A percentile compares a stretch with the other conserved stretches of the same genome.
phyloP scores from a whole-genome alignment of 2,113 vertebrate genomes.

The Cepphus grylle region DNA sequence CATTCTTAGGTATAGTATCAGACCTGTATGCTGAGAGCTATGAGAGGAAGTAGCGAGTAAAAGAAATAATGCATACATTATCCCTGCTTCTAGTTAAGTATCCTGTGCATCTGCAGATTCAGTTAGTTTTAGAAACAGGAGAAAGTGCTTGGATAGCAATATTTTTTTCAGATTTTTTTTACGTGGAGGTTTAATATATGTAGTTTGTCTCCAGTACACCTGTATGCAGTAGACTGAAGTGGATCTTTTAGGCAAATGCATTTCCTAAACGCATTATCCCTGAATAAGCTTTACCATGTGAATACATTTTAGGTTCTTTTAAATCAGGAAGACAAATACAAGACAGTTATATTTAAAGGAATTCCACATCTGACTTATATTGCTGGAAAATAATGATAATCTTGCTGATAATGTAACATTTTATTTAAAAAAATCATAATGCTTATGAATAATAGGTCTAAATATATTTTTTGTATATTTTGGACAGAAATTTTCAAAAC shows the following conservation, averaged over 20 bases:
- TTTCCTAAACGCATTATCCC: neutral
- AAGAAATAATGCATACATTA: constrained; percentile 47
- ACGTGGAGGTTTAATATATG: constrained; percentile 19
- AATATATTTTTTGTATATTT: neutral
- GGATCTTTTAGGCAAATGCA: neutral
- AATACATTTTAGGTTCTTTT: neutral
- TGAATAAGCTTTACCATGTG: neutral
- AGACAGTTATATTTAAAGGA: neutral
- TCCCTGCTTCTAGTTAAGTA: constrained; percentile 30
- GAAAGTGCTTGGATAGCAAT: constrained; percentile 29
- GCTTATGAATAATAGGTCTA: neutral
- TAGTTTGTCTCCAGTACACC: constrained; percentile 26
- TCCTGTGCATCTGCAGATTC: constrained; percentile 64
- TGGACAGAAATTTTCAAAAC: neutral
- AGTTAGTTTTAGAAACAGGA: neutral
- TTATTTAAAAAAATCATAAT: neutral
- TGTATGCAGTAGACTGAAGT: neutral
- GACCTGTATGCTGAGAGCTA: constrained; percentile 24
- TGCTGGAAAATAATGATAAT: neutral
- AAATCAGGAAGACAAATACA: neutral
- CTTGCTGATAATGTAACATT: neutral
- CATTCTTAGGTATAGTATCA: constrained; percentile 10
- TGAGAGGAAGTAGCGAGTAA: constrained; percentile 42
- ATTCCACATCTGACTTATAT: neutral
- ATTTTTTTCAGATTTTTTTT: neutral